Conservation (phyloP, 1,140 invertebrate species). For the Dendrolimus punctatus region DNA sequence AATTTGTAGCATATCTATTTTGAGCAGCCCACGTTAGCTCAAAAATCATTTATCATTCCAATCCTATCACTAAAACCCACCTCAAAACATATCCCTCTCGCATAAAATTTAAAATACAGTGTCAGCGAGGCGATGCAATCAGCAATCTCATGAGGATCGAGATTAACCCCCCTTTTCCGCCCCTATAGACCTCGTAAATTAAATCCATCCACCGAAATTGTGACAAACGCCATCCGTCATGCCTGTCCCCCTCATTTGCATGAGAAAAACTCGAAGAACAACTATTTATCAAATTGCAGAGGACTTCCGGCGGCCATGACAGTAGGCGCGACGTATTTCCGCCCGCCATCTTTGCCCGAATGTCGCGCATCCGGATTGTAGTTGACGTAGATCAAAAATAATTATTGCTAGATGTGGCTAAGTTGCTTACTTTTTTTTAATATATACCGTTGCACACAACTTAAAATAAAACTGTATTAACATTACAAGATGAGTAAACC, state of each 20-base stretch:
- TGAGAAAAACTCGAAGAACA: conserved; percentile 69
- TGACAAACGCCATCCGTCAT: conserved; percentile 64
- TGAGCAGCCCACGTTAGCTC: no score
- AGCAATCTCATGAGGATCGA: conserved; percentile 15
- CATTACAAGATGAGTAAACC: no score
- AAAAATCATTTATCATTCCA: no score
- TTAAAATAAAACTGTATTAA: no score
- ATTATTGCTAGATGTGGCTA: conserved; percentile 24
- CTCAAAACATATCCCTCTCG: no score
- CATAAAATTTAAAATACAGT: background rate
- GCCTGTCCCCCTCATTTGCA: conserved; percentile 61
- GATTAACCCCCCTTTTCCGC: conserved; percentile 46
- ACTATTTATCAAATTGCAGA: conserved; percentile 69
- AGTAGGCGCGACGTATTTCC: conserved; percentile 53
- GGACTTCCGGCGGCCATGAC: conserved; percentile 60
- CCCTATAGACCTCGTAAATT: conserved; percentile 29
- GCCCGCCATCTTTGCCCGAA: conserved; percentile 52
- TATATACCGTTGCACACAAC: no score
- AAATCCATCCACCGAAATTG: conserved; percentile 63
- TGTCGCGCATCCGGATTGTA: conserved; percentile 28
- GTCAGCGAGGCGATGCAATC: conserved; percentile 14
- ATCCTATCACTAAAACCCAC: no score
- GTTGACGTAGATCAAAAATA: conserved; percentile 13
- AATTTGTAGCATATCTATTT: no score
- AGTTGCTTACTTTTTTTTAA: no score